These are phyloP conservation scores for Ernsta delagoae DNA, from an alignment of 2,888 invertebrate genomes.

Conservation along the genomic window DNA sequence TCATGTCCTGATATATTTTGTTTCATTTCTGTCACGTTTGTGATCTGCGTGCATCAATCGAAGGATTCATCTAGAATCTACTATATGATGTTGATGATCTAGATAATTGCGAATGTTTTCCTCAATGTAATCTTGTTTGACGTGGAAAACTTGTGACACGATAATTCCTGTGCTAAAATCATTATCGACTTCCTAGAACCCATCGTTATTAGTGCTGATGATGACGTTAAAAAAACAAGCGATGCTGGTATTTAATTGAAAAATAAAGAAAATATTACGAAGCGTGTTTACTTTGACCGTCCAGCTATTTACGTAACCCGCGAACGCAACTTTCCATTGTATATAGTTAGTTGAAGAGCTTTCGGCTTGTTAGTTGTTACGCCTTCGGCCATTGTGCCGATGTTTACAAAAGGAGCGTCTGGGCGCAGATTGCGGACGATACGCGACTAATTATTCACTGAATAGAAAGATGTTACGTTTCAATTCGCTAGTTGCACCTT, in stretches of 20 bases:
- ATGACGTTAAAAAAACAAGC: slow-evolving; percentile 14
- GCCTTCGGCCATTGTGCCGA: slow-evolving; percentile 65
- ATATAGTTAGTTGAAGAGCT: slow-evolving; percentile 61
- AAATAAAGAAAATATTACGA: slow-evolving; percentile 35
- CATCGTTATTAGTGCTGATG: slow-evolving; percentile 2
- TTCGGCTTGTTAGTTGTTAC: slow-evolving; percentile 61
- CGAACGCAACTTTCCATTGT: slow-evolving; percentile 72
- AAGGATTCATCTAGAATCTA: neutral
- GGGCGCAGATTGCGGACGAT: slow-evolving; percentile 51
- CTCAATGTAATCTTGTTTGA: slow-evolving; percentile 6
- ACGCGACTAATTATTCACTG: slow-evolving; percentile 33
- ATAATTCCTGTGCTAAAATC: slow-evolving; percentile 25
- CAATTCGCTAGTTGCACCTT: neutral
- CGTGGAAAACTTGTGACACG: slow-evolving; percentile 24
- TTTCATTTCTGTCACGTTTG: slow-evolving; percentile 65
- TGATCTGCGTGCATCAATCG: slow-evolving; percentile 1
- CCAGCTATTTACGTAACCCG: slow-evolving; percentile 68
- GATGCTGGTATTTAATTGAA: slow-evolving; percentile 13
- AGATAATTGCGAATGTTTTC: slow-evolving; percentile 13
- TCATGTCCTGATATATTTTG: slow-evolving; percentile 78
- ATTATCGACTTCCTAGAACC: slow-evolving; percentile 13
- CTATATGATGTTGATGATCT: too few relatives aligned
- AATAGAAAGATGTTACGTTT: slow-evolving; percentile 29
- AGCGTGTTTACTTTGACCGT: slow-evolving; percentile 66
- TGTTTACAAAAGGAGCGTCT: slow-evolving; percentile 61